Evolutionary conservation across 92 coral and sea anemone species (phyloP), one percentile per base, ranked within the genome.

Genomic region (Parazoanthus darwini): DNA sequence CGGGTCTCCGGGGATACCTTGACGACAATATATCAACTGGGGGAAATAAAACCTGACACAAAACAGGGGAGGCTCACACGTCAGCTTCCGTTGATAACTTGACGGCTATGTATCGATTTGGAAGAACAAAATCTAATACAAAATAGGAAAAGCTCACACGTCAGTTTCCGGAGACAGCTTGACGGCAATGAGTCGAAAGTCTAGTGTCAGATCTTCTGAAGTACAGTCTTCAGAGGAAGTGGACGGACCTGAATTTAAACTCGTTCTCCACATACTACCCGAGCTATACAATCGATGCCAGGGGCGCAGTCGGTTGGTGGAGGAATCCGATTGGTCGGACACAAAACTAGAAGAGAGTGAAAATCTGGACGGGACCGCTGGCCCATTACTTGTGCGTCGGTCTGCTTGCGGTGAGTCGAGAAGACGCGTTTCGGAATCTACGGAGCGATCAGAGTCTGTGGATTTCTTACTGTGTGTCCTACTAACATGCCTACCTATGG

Each of bases 161-260:
- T 84, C 87, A 26, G 87, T 84, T 84, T 84, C 87, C 26, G 87
- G 87, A 15, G 87, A 84, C 33, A 84, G 48, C 79, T 84, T 84
- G 43, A 84, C 87, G 67, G 87, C 87, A 73, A 84, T 84, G 18
- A 71, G 71, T 43, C 87, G 87, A 46, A 15, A 84, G 23, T 84
- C 87, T 11, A 71, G 67, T 16, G 68, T 3, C 67, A 84, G 36
- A 54, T 84, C 87, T 10, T 84, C 87, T 37, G 65, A 72, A 71
- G 79, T 59, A 48, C 15, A 42, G 14, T 84, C 87, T 10, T 71
- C 79, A 2, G 87, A 84, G 46, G 87, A 84, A 25, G 87, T 84
- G 0, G 87, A 84, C 5, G 78, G 79, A 18, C 87, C 87, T 9
- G 87, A 84, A 38, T 78, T 71, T 54, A 84, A 5, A 37, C 71